A percentile compares a stretch with the other conserved stretches of the same genome.
These are phyloP conservation scores for Calycopis cecrops DNA, from an alignment of 1,140 invertebrate species.

Conservation along the genomic window DNA sequence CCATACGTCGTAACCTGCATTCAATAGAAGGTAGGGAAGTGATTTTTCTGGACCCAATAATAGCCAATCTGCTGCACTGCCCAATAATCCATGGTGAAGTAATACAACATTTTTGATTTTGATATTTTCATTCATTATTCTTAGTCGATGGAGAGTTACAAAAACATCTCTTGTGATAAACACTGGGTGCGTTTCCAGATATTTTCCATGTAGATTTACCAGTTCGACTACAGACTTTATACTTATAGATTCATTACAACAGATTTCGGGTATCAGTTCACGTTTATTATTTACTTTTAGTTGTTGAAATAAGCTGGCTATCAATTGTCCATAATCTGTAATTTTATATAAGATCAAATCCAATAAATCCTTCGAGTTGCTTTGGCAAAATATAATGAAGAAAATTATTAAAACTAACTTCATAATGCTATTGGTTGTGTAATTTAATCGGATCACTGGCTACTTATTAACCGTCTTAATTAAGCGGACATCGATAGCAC, in stretches of 20 bases:
- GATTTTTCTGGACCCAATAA: conserved; percentile 78
- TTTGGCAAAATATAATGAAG: conserved; percentile 21
- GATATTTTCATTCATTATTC: conserved; percentile 11
- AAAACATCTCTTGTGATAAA: conserved; percentile 71
- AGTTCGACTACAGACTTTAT: conserved; percentile 64
- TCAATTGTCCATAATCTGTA: conserved; percentile 23
- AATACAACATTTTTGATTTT: conserved; percentile 66
- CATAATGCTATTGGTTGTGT: conserved; percentile 17
- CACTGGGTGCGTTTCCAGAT: conserved; percentile 78
- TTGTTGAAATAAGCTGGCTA: conserved; percentile 24
- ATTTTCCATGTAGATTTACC: conserved; percentile 78
- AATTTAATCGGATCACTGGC: neutral
- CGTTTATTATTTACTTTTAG: conserved; percentile 26
- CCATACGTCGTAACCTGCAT: conserved; percentile 81
- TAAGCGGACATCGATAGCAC: neutral
- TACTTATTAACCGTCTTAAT: neutral
- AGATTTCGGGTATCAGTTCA: too few species aligned
- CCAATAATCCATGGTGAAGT: conserved; percentile 85
- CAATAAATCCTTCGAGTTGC: conserved; percentile 23
- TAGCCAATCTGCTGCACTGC: conserved; percentile 85
- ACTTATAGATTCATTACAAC: conserved; percentile 35
- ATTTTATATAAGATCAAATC: conserved; percentile 31
- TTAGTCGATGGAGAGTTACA: conserved; percentile 77
- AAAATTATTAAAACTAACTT: conserved; percentile 24
- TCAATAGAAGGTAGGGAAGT: conserved; percentile 77